Base-by-base conservation (phyloP, 2,797 vertebrate genomes). In the Numenius phaeopus region DNA sequence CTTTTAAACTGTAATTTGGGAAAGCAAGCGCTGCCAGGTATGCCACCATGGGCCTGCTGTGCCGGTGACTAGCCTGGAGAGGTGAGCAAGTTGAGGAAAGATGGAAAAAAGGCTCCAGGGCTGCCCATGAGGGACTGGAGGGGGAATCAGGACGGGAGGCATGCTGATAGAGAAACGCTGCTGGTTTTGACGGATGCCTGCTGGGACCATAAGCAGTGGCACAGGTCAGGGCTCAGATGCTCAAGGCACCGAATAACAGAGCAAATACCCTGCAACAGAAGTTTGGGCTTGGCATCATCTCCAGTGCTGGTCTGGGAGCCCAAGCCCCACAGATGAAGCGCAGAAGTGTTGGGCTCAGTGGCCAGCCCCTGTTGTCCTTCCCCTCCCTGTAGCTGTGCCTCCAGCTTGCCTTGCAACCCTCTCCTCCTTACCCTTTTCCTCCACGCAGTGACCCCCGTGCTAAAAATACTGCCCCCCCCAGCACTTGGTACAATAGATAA, bases 401-500 rank as follows among this genome's bases (percentile, higher is more conserved):
- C 69, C 47, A 40, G 29, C 40, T 73, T 89, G 82, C 62, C 70
- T 64, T 58, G 42, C 49, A 65, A 14, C 10, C 70, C 67, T 20
- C 37, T 81, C 34, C 55, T 78, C 73, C 77, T 87, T 5, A 61
- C 37, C 62, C 39, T 87, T 77, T 84, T 93, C 75, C 67, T 87
- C 47, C 70, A 14, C 1, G 7, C 39, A 87, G 30, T 34, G 77
- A 95, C 87, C 89, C 70, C 58, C 30, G 40, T 9, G 37, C 87
- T 93, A 96, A 93, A 95, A 93, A 95, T 94, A 94, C 52, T 14
- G 34, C 13, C 20, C 19, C 39, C 39, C 29, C 29, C 66, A 77
- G 54, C 57, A 59, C 79, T 96, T 40, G 86, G 71, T 95, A 96
- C 79, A 88, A 93, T 67, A 96, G 95, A 96, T 94, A 95, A 97